These are phyloP conservation scores for Rostratula benghalensis DNA, from an alignment of 2,113 vertebrate species.

Conservation along the genomic window DNA sequence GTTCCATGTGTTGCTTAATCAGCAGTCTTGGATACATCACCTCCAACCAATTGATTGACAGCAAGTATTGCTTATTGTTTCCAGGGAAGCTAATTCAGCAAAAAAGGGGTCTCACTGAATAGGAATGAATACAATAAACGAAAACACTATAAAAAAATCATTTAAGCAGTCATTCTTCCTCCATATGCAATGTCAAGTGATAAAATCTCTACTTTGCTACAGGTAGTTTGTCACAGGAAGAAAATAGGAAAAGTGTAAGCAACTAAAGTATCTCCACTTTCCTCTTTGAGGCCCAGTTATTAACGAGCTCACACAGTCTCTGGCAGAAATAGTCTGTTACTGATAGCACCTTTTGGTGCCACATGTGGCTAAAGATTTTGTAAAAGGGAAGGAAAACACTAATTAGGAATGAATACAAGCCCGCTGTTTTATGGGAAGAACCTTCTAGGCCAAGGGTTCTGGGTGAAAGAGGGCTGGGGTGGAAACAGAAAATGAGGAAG, in stretches of 20 bases:
- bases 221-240: neutral
- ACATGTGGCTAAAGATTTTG: neutral
- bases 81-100: slow-evolving; percentile 54
- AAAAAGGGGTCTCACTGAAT: neutral
- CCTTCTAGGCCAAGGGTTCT: neutral
- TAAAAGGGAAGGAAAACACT: neutral
- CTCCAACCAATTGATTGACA: slow-evolving; percentile 47
- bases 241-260: neutral
- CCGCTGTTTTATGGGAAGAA: neutral
- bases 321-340: neutral
- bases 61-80: slow-evolving; percentile 21
- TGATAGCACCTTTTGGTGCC: neutral
- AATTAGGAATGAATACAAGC: neutral
- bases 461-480: neutral
- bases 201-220: neutral
- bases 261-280: neutral
- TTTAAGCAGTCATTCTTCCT: neutral
- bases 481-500: neutral
- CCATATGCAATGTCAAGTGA: neutral
- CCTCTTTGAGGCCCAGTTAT: neutral
- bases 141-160: neutral
- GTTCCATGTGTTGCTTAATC: slow-evolving; percentile 26
- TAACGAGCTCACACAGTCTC: neutral
- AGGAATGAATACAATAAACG: neutral
- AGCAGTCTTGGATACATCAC: slow-evolving; percentile 19